Conservation (phyloP, 2,797 vertebrate species). For the Clarias fuscus region DNA sequence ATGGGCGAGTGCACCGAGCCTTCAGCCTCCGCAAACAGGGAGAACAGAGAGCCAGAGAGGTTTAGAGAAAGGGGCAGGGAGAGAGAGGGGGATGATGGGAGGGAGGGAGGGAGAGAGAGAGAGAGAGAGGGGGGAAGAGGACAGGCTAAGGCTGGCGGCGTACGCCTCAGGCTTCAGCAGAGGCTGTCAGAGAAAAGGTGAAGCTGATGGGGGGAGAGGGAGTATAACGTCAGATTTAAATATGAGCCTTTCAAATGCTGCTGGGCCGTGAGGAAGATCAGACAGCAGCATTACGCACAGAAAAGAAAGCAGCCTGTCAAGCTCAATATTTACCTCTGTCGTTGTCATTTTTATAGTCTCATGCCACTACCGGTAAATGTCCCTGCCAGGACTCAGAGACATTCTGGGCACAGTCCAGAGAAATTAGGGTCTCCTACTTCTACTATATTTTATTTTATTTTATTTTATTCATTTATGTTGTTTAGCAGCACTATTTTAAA, state of each 20-base stretch:
- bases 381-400: conserved; percentile 5
- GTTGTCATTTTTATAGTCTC: conserved; percentile 24
- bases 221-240: conserved; percentile 52
- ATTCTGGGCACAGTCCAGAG: not conserved
- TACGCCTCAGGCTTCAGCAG: conserved; percentile 56
- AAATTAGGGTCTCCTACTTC: not conserved
- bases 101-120: conserved; percentile 8
- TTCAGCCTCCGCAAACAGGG: conserved; percentile 41
- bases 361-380: conserved; percentile 30
- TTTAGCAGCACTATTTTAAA: not conserved
- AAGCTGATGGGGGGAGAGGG: conserved; percentile 43
- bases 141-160: conserved; percentile 49
- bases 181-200: conserved; percentile 53
- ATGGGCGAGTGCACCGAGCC: conserved; percentile 54
- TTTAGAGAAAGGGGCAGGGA: conserved; percentile 22
- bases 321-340: conserved; percentile 36
- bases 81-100: conserved; percentile 8
- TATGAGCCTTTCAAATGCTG: conserved; percentile 53
- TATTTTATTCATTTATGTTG: too few species aligned
- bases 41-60: conserved; percentile 32
- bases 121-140: not conserved
- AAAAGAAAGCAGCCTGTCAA: conserved; percentile 29
- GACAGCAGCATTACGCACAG: conserved; percentile 38
- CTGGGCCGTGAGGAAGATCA: conserved; percentile 40
- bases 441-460: not conserved